These are phyloP conservation scores for Protula sp. DNA, from an alignment of 2,888 invertebrate genomes.

Conservation along the genomic window DNA sequence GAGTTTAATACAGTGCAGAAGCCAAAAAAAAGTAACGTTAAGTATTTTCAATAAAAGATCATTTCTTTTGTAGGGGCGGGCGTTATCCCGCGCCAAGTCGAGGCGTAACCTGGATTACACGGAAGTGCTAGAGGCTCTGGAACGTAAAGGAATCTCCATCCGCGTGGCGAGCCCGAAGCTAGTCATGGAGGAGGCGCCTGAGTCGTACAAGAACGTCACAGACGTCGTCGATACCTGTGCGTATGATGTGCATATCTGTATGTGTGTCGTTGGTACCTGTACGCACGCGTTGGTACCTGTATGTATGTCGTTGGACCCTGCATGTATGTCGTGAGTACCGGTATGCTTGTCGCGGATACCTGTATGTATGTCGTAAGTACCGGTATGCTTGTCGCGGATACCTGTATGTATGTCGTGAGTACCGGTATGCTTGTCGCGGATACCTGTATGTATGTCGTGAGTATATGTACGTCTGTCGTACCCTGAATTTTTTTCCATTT, in stretches of 20 bases:
- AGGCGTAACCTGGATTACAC: slow-evolving; percentile 90
- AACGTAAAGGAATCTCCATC: slow-evolving; percentile 82
- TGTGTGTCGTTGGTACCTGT: no score
- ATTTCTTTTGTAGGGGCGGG: slow-evolving; percentile 89
- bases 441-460: not conserved
- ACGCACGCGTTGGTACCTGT: no score
- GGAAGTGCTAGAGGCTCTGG: slow-evolving; percentile 78
- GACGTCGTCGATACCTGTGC: slow-evolving; percentile 96
- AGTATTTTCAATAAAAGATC: no score
- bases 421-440: not conserved
- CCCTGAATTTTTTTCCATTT: not conserved
- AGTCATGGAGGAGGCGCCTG: slow-evolving; percentile 99
- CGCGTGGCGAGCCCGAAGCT: slow-evolving; percentile 97
- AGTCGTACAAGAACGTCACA: slow-evolving; percentile 98
- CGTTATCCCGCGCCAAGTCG: slow-evolving; percentile 93
- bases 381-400: not conserved
- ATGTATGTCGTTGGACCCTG: not conserved
- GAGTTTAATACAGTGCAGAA: no score
- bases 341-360: not conserved
- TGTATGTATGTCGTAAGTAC: not conserved
- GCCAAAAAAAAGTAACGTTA: no score
- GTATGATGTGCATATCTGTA: no score
- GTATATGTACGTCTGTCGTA: not conserved
- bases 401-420: not conserved
- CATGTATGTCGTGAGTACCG: no score